Evolutionary conservation across 2,797 vertebrate species (phyloP).

Genomic region (Molossus alvarezi): DNA sequence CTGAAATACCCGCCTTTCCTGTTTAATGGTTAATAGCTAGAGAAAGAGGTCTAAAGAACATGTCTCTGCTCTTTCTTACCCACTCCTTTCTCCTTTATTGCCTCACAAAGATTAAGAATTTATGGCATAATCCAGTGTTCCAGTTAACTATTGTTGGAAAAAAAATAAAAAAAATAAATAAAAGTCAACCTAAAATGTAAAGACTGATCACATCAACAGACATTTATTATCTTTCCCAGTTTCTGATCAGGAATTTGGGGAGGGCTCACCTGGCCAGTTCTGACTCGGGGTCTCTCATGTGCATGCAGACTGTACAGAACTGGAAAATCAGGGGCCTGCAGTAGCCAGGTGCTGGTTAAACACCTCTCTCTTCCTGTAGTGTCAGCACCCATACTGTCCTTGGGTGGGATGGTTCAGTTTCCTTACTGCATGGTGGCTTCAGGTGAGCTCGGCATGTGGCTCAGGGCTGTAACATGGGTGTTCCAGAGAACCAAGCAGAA

Average conservation of each 20-base stretch:
- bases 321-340: not conserved
- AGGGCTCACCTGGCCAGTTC: not conserved
- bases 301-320: not conserved
- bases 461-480: not conserved
- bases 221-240: not conserved
- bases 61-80: not conserved
- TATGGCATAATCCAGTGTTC: not conserved
- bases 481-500: not conserved
- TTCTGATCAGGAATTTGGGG: not conserved
- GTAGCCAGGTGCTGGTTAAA: not conserved
- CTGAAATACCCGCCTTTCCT: not conserved
- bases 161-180: not conserved
- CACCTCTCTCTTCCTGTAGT: not conserved
- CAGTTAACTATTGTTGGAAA: not conserved
- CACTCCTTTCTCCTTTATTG: not conserved
- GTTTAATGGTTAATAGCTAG: not conserved
- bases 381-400: no score
- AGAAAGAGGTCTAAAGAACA: not conserved
- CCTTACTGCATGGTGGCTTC: not conserved
- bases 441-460: not conserved
- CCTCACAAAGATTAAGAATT: not conserved
- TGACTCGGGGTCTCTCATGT: not conserved
- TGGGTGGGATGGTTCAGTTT: not conserved
- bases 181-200: slow-evolving; percentile 25
- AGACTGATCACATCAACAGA: not conserved